phyloP scores from a whole-genome alignment of 2,888 invertebrate genomes.

The Erebia epiphron region DNA sequence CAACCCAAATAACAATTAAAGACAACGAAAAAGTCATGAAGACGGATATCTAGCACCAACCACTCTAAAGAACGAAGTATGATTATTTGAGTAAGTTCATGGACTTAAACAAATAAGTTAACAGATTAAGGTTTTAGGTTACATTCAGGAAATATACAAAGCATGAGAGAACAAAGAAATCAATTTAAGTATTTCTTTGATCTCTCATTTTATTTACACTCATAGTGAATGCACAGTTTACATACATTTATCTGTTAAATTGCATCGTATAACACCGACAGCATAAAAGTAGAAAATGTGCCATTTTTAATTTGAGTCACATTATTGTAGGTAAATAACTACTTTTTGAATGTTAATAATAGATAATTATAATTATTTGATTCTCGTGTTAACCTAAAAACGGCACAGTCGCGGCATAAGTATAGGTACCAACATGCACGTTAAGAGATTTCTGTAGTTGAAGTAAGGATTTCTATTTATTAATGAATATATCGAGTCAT shows the following conservation, averaged over 20 bases:
- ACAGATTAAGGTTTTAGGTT: slow-evolving; percentile 24
- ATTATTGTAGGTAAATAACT: not conserved
- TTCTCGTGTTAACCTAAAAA: slow-evolving; percentile 49
- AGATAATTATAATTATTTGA: slow-evolving; percentile 30
- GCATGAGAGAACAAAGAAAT: slow-evolving; percentile 41
- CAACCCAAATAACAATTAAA: slow-evolving; percentile 35
- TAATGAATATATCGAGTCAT: slow-evolving; percentile 36
- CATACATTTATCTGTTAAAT: slow-evolving; percentile 30
- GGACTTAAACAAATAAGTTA: slow-evolving; percentile 8
- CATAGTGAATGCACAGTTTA: slow-evolving; percentile 31
- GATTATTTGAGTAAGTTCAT: slow-evolving; percentile 11
- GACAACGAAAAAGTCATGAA: slow-evolving; percentile 22
- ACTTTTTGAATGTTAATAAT: slow-evolving; percentile 19
- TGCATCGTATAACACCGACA: slow-evolving; percentile 55
- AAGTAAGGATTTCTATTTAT: slow-evolving; percentile 28
- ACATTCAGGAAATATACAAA: slow-evolving; percentile 41
- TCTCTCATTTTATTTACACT: slow-evolving; percentile 39
- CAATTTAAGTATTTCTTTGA: slow-evolving; percentile 44
- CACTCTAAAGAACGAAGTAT: not conserved
- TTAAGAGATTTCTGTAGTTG: slow-evolving; percentile 31
- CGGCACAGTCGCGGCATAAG: slow-evolving; percentile 48
- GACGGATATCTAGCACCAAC: slow-evolving; percentile 22
- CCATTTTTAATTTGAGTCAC: slow-evolving; percentile 47
- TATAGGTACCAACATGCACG: slow-evolving; percentile 44
- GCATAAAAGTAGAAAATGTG: slow-evolving; percentile 57